Evolutionary conservation across 2,888 invertebrate genomes (phyloP), one percentile per base, ranked within the genome.

Genomic region (Pollenia amentaria): DNA sequence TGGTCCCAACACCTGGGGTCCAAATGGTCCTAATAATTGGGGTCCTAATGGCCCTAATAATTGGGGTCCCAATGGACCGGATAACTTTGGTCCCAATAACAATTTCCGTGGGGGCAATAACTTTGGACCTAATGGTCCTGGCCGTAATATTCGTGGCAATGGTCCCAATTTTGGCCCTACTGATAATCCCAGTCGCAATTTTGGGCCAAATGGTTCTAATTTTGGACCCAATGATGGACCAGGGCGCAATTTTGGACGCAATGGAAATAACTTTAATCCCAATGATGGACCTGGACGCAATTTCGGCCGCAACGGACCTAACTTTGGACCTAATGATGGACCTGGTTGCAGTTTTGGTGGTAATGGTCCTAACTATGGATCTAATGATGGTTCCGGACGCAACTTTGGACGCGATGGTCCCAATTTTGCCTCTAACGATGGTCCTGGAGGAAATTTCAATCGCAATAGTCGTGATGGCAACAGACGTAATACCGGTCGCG

Each of bases 91-190:
- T 18, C 62, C 75, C 10, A 84, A 85, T 42, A 80, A 80, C 16
- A 81, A 77, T 18, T 77, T 64, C 16, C 29, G 29, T 29, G 75
- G 75, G 8, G 62, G 62, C 6, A 75, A 75, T 29, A 29, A 29
- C 29, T 29, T 29, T 29, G 76, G 80, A 3, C 64, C 53, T 7
- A 72, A 72, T 65, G 64, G 64, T 2, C 55, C 72, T 51, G 87
- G 88, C 53, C 77, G 82, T 2, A 89, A 89, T 18, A 88, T 88
- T 46, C 79, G 87, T 16, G 88, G 69, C 18, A 84, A 2, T n/a
- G 88, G 88, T 2, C 81, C 81, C 0, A 81, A 86, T 70, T 87
- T 86, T 40, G 78, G 87, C 1, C 69, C 88, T 3, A 75, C 84
- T 44, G 87, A 88, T 9, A 42, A 51, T 7, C 18, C 55, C 6